Conservation (phyloP, 1,140 invertebrate species). For the Chelonus insularis region DNA sequence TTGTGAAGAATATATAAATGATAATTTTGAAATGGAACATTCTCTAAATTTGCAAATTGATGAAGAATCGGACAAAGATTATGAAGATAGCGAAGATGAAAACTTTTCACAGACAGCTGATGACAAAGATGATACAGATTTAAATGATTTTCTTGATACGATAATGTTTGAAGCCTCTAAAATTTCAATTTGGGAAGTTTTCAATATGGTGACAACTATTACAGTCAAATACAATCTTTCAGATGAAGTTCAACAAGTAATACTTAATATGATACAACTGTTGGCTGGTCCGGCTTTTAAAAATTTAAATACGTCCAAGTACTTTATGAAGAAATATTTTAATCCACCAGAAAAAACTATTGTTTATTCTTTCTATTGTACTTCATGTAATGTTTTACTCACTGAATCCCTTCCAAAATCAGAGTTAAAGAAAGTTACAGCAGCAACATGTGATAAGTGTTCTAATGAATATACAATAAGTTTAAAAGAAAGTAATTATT, state of each 20-base stretch:
- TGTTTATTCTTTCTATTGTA: neutral
- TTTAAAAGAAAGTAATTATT: slow-evolving; percentile 19
- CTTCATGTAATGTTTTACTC: neutral
- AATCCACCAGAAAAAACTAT: neutral
- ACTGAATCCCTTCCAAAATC: neutral
- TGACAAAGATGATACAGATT: too few species aligned
- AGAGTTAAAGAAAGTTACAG: neutral
- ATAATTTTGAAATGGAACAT: too few species aligned
- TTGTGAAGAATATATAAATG: too few species aligned
- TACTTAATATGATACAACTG: slow-evolving; percentile 26
- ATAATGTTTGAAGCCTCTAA: slow-evolving; percentile 24
- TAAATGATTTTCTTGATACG: too few species aligned
- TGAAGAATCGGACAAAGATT: too few species aligned
- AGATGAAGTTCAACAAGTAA: neutral
- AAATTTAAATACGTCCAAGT: slow-evolving; percentile 3
- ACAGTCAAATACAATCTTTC: slow-evolving; percentile 15
- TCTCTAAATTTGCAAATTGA: too few species aligned
- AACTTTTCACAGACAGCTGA: too few species aligned
- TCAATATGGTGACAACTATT: slow-evolving; percentile 19
- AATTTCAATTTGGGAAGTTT: slow-evolving; percentile 14
- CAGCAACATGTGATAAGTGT: neutral
- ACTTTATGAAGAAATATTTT: neutral
- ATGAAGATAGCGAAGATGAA: too few species aligned
- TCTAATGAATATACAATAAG: neutral
- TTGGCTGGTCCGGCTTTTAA: slow-evolving; percentile 26